Evolutionary conservation across 2,797 vertebrate genomes (phyloP).

Genomic region (Columba guinea): DNA sequence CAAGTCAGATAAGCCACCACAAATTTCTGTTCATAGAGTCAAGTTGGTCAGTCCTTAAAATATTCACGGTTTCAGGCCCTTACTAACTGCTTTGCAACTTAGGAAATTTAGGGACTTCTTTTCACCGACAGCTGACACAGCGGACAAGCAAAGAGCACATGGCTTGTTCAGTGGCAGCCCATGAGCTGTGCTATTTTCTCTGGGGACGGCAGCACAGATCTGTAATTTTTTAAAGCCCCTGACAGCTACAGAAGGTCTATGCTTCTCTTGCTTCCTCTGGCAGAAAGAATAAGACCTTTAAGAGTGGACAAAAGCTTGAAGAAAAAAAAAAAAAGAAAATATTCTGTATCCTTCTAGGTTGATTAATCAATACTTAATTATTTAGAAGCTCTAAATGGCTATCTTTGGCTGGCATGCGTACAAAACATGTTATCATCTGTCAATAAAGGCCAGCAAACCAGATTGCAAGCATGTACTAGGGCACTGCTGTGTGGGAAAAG

Average conservation of each 20-base stretch:
- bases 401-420: slow-evolving; percentile 68
- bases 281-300: slow-evolving; percentile 63
- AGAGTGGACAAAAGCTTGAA: slow-evolving; percentile 35
- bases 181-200: background rate
- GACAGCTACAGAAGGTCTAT: background rate
- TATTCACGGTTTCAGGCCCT: background rate
- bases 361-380: slow-evolving; percentile 91
- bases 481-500: slow-evolving; percentile 37
- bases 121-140: background rate
- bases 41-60: background rate
- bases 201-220: background rate
- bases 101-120: background rate
- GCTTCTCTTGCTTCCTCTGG: background rate
- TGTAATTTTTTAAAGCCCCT: background rate
- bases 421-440: slow-evolving; percentile 76
- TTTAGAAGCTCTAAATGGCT: slow-evolving; percentile 83
- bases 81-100: background rate
- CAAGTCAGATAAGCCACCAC: background rate
- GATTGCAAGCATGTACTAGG: slow-evolving; percentile 46
- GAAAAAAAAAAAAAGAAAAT: background rate
- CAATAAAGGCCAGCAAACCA: slow-evolving; percentile 84
- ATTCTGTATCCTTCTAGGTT: slow-evolving; percentile 22
- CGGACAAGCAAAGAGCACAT: background rate
- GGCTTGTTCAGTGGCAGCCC: background rate
- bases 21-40: background rate